Evolutionary conservation across 64 coral and sea anemone genomes (phyloP).

Genomic region (Pocillopora verrucosa): DNA sequence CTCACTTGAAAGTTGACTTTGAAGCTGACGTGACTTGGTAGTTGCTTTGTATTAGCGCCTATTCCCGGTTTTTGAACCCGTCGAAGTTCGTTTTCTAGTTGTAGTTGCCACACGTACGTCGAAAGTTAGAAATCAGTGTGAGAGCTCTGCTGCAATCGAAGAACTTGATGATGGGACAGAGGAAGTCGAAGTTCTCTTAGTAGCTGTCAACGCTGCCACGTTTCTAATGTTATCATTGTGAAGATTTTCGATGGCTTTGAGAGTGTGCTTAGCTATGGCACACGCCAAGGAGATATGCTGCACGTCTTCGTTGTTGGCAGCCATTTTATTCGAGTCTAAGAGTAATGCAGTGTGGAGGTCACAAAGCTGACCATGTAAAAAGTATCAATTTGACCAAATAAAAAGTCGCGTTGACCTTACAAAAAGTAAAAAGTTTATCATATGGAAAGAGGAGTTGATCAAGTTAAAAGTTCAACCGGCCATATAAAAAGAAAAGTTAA

Average conservation of each 20-base stretch:
- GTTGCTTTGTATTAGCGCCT: background rate
- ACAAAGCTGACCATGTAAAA: slow-evolving; percentile 18
- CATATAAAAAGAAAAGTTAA: too few relatives aligned
- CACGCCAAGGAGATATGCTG: background rate
- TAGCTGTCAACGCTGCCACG: slow-evolving; percentile 27
- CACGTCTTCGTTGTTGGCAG: background rate
- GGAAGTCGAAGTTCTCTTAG: background rate
- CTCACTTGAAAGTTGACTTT: slow-evolving; percentile 36
- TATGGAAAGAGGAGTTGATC: too few relatives aligned
- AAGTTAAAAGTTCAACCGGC: too few relatives aligned
- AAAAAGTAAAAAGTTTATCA: too few relatives aligned
- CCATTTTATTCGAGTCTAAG: background rate
- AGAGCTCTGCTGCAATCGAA: slow-evolving; percentile 8
- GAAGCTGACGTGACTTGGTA: background rate
- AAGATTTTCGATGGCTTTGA: slow-evolving; percentile 33
- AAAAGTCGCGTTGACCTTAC: too few relatives aligned
- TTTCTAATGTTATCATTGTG: slow-evolving; percentile 23
- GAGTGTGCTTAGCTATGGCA: background rate
- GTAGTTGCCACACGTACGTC: background rate
- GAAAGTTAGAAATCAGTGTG: background rate
- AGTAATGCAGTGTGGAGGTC: slow-evolving; percentile 4
- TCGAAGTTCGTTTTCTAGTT: background rate
- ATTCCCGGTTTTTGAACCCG: too few relatives aligned
- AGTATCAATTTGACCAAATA: too few relatives aligned
- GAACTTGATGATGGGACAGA: background rate